phyloP scores from a whole-genome alignment of 2,888 invertebrate genomes.

The Drosophila setosimentum region DNA sequence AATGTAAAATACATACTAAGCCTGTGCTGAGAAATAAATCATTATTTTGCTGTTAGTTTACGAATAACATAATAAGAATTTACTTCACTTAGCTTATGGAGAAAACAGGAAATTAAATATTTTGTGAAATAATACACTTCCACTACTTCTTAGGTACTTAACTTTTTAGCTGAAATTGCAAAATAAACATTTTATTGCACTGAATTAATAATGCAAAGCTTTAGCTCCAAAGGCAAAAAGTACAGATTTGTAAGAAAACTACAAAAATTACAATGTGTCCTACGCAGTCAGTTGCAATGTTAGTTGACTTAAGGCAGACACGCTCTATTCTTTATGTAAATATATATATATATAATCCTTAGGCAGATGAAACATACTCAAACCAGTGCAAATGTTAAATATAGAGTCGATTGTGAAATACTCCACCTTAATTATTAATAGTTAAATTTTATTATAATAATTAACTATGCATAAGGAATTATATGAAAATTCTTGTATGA shows the following conservation, averaged over 20 bases:
- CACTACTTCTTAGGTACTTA: background rate
- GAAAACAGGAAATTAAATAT: background rate
- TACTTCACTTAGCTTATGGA: background rate
- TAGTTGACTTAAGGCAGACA: constrained; percentile 2
- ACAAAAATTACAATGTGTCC: constrained; percentile 1
- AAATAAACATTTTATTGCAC: constrained; percentile 5
- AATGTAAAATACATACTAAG: background rate
- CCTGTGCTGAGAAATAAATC: background rate
- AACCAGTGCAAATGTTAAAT: background rate
- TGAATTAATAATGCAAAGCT: constrained; percentile 5
- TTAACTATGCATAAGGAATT: too few relatives aligned
- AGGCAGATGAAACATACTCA: background rate
- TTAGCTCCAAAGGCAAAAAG: constrained; percentile 14
- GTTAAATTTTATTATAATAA: background rate
- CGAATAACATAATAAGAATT: background rate
- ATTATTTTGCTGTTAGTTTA: background rate
- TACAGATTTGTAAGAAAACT: constrained; percentile 17
- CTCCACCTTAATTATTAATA: background rate
- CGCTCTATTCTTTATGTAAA: background rate
- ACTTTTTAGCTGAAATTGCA: background rate
- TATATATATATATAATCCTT: background rate
- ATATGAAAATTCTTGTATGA: background rate
- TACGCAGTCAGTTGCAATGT: background rate
- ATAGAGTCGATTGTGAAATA: background rate
- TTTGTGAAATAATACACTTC: too few relatives aligned